Conservation (phyloP, 2,888 invertebrate genomes). For the Pinctada fucata region DNA sequence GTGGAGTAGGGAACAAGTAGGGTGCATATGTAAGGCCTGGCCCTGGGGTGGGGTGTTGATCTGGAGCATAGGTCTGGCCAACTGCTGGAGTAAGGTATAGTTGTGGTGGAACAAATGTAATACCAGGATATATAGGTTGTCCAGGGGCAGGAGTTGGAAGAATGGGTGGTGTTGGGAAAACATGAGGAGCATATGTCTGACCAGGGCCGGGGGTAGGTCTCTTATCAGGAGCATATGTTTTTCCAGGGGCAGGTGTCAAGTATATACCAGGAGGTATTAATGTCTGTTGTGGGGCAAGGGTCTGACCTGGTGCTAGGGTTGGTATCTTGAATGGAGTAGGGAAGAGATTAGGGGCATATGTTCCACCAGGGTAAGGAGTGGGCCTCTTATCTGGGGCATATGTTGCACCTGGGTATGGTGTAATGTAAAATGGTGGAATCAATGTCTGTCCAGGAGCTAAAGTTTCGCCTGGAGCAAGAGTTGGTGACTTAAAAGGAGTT, state of each 20-base stretch:
- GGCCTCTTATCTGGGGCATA: slow-evolving; percentile 35
- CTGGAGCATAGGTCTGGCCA: slow-evolving; percentile 49
- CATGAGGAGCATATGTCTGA: slow-evolving; percentile 46
- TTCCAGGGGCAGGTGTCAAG: slow-evolving; percentile 49
- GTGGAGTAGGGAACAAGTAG: slow-evolving; percentile 42
- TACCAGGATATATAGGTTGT: slow-evolving; percentile 41
- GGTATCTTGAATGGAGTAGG: slow-evolving; percentile 51
- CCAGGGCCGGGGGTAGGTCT: slow-evolving; percentile 47
- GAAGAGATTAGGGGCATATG: slow-evolving; percentile 49
- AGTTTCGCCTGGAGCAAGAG: slow-evolving; percentile 45
- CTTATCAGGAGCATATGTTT: slow-evolving; percentile 51
- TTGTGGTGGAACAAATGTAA: slow-evolving; percentile 43
- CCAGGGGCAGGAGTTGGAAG: slow-evolving; percentile 37
- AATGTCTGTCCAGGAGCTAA: slow-evolving; percentile 43
- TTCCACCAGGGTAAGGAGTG: slow-evolving; percentile 43
- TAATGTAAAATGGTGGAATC: slow-evolving; percentile 46
- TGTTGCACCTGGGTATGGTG: slow-evolving; percentile 45
- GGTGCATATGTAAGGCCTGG: slow-evolving; percentile 40
- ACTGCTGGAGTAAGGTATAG: slow-evolving; percentile 49
- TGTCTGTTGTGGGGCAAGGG: slow-evolving; percentile 40
- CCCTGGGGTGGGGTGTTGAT: slow-evolving; percentile 48
- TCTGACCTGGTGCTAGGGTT: slow-evolving; percentile 47
- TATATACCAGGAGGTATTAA: slow-evolving; percentile 43
- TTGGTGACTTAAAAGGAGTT: slow-evolving; percentile 49
- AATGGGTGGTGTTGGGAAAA: slow-evolving; percentile 31